phyloP scores from a whole-genome alignment of 2,797 vertebrate species.

The Choloepus didactylus region DNA sequence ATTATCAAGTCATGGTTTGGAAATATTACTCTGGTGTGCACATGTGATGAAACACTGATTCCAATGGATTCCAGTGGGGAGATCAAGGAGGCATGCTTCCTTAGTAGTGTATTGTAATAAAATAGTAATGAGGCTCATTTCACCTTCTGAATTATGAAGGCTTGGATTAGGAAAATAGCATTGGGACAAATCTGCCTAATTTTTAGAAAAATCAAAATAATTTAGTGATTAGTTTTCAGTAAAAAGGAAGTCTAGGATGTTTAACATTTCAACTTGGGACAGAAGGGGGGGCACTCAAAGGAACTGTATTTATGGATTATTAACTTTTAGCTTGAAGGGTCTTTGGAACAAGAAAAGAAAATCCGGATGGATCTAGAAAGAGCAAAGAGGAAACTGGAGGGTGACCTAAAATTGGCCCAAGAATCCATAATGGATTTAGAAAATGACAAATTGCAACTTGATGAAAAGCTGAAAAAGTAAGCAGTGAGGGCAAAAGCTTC shows the following conservation, averaged over 20 bases:
- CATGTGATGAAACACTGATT: not conserved
- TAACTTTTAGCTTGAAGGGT: constrained; percentile 85
- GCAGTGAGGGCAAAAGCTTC: not conserved
- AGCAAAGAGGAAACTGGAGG: constrained; percentile 90
- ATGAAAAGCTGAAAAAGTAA: constrained; percentile 88
- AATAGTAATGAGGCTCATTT: not conserved
- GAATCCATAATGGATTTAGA: constrained; percentile 88
- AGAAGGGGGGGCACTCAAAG: not conserved
- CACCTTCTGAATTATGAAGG: not conserved
- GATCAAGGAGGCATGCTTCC: not conserved
- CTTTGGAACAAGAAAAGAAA: constrained; percentile 88
- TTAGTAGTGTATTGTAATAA: not conserved
- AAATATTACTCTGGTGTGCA: not conserved
- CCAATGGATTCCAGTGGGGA: not conserved
- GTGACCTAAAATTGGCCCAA: constrained; percentile 89
- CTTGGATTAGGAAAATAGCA: not conserved
- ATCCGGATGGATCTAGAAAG: constrained; percentile 87
- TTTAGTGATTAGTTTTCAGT: not conserved
- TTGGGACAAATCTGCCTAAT: not conserved
- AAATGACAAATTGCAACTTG: constrained; percentile 87
- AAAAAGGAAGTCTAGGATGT: not conserved
- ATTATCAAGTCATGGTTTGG: not conserved
- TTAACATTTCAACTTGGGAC: not conserved
- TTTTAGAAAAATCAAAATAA: not conserved
- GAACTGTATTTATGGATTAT: not conserved